Base-by-base conservation (phyloP, 2,888 invertebrate genomes). In the Eristalis arbustorum region DNA sequence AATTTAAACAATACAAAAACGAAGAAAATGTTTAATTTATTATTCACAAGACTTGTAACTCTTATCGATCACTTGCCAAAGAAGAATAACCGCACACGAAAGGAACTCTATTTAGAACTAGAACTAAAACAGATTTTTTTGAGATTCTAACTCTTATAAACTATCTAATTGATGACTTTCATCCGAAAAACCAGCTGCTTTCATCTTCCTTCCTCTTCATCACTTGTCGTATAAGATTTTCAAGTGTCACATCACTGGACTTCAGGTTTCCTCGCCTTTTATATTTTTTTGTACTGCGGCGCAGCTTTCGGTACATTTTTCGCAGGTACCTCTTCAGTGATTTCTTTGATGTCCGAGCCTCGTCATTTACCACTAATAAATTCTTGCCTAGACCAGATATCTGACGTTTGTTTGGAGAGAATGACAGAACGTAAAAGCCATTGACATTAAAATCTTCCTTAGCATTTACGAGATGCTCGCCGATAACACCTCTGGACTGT, bases 291-390 rank as follows among this genome's bases (percentile, higher is more conserved):
- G 73, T 74, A 10, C 13, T 68, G 10, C 78, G 78, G 23, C 83
- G 87, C 28, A 83, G 75, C 71, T 83, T 82, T 72, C 83, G 83
- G 31, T 62, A 68, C 49, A 83, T 75, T 64, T 56, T 83, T 5
- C 83, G 83, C 8, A 83, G 61, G 62, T 83, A 87, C 64, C 18
- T 74, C 31, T 87, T 72, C 75, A 75, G 67, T 40, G 83, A 72
- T 8, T 61, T 72, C 23, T 61, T 79, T 6, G 49, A 18, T 8
- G 49, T 8, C 8, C 49, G 49, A 5, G 49, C 18, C 49, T 49
- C 61, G 23, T 75, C 56, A 22, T 84, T 72, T 3, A 79, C 69
- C 11, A 64, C 34, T 40, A 74, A 49, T 14, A 84, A 23, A 56
- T 78, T 13, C 64, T 78, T 71, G 18, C 31, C 69, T 34, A 73